These are phyloP conservation scores for Nowickia ferox DNA, from an alignment of 2,888 invertebrate species.

Conservation along the genomic window DNA sequence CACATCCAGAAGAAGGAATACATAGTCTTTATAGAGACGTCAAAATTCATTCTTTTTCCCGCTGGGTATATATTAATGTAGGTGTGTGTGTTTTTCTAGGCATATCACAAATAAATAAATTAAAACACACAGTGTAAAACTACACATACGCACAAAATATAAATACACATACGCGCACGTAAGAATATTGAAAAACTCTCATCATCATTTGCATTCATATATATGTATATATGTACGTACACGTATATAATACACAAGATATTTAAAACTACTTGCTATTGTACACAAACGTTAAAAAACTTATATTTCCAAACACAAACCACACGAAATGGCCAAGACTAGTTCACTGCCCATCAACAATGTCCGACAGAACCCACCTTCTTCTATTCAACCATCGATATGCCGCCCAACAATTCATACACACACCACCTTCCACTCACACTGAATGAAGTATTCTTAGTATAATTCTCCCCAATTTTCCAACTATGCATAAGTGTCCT, in stretches of 20 bases:
- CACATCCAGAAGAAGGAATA: too few relatives aligned
- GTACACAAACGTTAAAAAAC: slow-evolving; percentile 53
- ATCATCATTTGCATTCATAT: slow-evolving; percentile 25
- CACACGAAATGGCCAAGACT: slow-evolving; percentile 65
- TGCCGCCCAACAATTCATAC: slow-evolving; percentile 14
- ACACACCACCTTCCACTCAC: slow-evolving; percentile 41
- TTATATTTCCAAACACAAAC: slow-evolving; percentile 65
- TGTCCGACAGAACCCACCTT: slow-evolving; percentile 33
- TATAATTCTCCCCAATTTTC: slow-evolving; percentile 48
- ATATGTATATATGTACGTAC: slow-evolving; percentile 12
- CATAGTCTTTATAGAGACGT: too few relatives aligned
- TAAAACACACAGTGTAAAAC: slow-evolving; percentile 14
- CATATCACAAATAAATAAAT: slow-evolving; percentile 64
- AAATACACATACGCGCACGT: background rate
- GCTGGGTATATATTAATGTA: too few relatives aligned
- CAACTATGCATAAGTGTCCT: slow-evolving; percentile 64
- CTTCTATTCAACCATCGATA: slow-evolving; percentile 23
- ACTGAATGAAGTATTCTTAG: slow-evolving; percentile 41
- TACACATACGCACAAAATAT: background rate
- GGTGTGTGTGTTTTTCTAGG: background rate
- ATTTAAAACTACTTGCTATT: slow-evolving; percentile 63
- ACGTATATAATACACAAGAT: slow-evolving; percentile 64
- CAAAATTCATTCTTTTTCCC: too few relatives aligned
- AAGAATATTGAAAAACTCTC: slow-evolving; percentile 4
- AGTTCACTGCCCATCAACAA: slow-evolving; percentile 63